Evolutionary conservation across 1,140 invertebrate species (phyloP).

Genomic region (Scaptomyza pallida): DNA sequence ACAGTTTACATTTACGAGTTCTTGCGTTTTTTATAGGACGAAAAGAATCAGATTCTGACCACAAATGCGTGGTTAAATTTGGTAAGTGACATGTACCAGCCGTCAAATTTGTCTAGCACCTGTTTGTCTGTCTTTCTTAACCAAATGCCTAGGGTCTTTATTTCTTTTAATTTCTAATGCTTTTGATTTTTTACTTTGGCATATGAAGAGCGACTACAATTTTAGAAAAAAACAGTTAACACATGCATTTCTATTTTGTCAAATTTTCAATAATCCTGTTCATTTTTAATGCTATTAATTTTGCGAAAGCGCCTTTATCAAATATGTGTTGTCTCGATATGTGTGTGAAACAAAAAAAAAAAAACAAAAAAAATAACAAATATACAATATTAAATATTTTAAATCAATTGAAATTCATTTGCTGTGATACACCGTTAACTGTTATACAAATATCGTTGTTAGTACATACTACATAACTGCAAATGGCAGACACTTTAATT

Average conservation of each 20-base stretch:
- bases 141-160: constrained; percentile 29
- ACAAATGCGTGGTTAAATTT: constrained; percentile 98
- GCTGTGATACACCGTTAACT: constrained; percentile 51
- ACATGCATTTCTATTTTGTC: constrained; percentile 48
- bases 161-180: constrained; percentile 16
- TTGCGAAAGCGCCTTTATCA: constrained; percentile 50
- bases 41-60: constrained; percentile 96
- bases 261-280: constrained; percentile 1
- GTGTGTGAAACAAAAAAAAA: constrained; percentile 44
- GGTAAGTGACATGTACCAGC: constrained; percentile 92
- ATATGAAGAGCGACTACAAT: constrained; percentile 59
- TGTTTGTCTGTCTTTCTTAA: constrained; percentile 53
- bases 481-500: constrained; percentile 23
- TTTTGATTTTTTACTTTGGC: constrained; percentile 27
- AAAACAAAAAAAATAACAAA: too few relatives aligned
- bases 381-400: constrained; percentile 38
- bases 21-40: constrained; percentile 87
- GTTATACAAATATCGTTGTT: constrained; percentile 29
- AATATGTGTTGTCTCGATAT: constrained; percentile 77
- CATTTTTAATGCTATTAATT: constrained; percentile 45
- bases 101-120: constrained; percentile 70
- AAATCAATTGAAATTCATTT: constrained; percentile 47
- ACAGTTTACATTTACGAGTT: constrained; percentile 58
- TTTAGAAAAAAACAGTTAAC: constrained; percentile 52
- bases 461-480: constrained; percentile 22